Percentiles rank a stretch among this genome's conserved stretches.
These are phyloP conservation scores for Chinchilla lanigera DNA, from an alignment of 2,113 vertebrate species.

Conservation along the genomic window DNA sequence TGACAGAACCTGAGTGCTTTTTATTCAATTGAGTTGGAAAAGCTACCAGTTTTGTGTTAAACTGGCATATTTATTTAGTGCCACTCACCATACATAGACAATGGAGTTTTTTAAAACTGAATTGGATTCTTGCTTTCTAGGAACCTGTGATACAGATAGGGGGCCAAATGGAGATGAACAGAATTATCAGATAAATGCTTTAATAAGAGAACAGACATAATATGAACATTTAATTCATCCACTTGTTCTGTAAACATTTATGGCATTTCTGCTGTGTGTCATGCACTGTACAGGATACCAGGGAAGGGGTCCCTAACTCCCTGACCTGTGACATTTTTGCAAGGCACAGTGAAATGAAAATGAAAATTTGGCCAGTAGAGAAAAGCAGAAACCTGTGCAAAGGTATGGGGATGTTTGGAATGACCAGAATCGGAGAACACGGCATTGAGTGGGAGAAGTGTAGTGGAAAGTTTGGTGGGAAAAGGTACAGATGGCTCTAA, in stretches of 20 bases:
- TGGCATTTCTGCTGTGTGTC: constrained; percentile 6
- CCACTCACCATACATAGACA: not conserved
- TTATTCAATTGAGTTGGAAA: not conserved
- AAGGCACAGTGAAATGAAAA: not conserved
- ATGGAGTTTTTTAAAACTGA: not conserved
- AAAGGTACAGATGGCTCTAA: not conserved
- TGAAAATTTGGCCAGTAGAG: constrained; percentile 2
- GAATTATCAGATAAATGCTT: not conserved
- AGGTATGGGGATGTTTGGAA: not conserved
- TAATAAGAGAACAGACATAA: not conserved
- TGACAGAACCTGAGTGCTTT: not conserved
- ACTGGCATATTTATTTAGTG: not conserved
- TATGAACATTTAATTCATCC: constrained; percentile 11
- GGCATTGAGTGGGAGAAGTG: not conserved
- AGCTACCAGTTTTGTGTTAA: not conserved
- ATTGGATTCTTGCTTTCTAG: constrained; percentile 51
- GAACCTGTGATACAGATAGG: not conserved
- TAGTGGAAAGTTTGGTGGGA: not conserved
- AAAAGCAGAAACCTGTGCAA: not conserved
- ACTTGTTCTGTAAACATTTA: constrained; percentile 20
- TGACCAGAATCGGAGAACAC: not conserved
- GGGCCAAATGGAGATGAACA: not conserved
- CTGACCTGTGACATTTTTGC: constrained; percentile 1
- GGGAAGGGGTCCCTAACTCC: not conserved
- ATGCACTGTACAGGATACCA: not conserved